These are phyloP conservation scores for Parauchenoglanis punctatus DNA, from an alignment of 2,797 vertebrate species.

Conservation along the genomic window DNA sequence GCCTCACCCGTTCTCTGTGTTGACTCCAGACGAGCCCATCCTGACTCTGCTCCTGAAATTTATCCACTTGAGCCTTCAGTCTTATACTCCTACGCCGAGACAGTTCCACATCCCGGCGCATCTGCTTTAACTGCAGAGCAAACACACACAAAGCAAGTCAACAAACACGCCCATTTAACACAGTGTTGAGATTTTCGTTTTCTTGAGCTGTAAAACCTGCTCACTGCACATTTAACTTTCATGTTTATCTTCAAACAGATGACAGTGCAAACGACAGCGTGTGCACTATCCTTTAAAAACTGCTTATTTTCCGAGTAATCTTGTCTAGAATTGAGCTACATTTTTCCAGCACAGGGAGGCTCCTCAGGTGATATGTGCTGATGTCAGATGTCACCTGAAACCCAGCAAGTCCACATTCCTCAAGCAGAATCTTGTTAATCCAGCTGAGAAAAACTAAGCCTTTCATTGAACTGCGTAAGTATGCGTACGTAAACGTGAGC, in stretches of 20 bases:
- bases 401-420: conserved; percentile 59
- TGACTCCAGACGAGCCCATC: conserved; percentile 71
- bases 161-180: conserved; percentile 1
- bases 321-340: not conserved
- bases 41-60: conserved; percentile 71
- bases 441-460: conserved; percentile 21
- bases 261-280: not conserved
- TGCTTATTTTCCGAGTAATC: not conserved
- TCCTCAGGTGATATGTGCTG: not conserved
- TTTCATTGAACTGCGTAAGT: not conserved
- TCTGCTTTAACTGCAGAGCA: conserved; percentile 72
- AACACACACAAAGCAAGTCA: conserved; percentile 19
- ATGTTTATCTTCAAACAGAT: not conserved
- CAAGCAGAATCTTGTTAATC: conserved; percentile 56
- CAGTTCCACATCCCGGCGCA: conserved; percentile 76
- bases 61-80: conserved; percentile 79
- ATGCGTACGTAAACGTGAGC: not conserved
- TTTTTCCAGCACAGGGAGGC: not conserved
- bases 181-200: not conserved
- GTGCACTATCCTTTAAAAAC: not conserved
- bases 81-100: conserved; percentile 74
- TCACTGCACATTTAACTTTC: not conserved
- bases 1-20: conserved; percentile 69
- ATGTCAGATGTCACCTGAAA: conserved; percentile 39
- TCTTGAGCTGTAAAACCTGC: not conserved